A percentile compares a stretch with the other conserved stretches of the same genome.
Evolutionary conservation across 2,113 vertebrate species (phyloP).

Genomic region (Pangasianodon hypophthalmus): DNA sequence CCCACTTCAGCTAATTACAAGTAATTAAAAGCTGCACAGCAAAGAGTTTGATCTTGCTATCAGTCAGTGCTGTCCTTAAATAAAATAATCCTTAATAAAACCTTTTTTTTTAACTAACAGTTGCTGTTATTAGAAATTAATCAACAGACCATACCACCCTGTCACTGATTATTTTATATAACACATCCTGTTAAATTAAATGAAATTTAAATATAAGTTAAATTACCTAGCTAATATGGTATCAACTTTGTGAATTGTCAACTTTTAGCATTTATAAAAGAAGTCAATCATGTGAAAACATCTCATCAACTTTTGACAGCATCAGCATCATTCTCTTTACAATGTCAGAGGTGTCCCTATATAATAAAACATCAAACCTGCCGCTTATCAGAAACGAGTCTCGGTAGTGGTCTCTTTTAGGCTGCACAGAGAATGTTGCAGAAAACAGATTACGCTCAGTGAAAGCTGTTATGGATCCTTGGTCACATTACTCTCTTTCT

Average conservation of each 20-base stretch:
- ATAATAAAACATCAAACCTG: neutral
- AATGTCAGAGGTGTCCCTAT: neutral
- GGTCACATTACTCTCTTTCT: neutral
- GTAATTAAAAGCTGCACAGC: neutral
- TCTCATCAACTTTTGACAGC: neutral
- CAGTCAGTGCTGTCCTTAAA: too few species aligned
- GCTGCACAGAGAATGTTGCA: neutral
- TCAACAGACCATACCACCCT: neutral
- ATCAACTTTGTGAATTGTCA: neutral
- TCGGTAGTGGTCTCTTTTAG: neutral
- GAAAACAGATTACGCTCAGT: neutral
- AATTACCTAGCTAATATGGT: neutral
- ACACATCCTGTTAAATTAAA: neutral
- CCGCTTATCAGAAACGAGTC: neutral
- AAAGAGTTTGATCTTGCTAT: too few species aligned
- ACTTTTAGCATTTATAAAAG: neutral
- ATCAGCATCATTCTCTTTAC: neutral
- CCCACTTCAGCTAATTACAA: neutral
- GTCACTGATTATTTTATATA: neutral
- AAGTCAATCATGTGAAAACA: neutral
- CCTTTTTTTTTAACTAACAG: neutral
- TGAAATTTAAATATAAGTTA: neutral
- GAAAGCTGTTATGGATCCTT: neutral
- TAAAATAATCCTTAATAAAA: too few species aligned
- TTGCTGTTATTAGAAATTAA: neutral